phyloP scores from a whole-genome alignment of 2,888 invertebrate genomes.

The Pasiphila rectangulata region DNA sequence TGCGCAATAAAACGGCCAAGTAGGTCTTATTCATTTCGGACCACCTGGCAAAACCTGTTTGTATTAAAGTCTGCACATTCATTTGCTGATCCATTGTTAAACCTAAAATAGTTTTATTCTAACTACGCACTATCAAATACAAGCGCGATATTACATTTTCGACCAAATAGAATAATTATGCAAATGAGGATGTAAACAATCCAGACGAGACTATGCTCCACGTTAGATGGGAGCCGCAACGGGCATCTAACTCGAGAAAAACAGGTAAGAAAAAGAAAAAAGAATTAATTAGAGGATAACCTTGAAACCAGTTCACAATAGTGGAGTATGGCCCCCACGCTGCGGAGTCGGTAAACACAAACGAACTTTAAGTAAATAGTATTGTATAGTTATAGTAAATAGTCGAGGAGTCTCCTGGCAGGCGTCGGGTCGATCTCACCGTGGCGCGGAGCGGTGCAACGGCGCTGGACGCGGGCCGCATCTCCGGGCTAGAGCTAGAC shows the following conservation, averaged over 20 bases:
- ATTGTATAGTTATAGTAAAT: too few relatives aligned
- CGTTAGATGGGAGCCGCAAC: constrained; percentile 8
- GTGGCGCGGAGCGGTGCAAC: constrained; percentile 29
- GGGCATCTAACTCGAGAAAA: constrained; percentile 16
- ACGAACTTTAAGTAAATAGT: too few relatives aligned
- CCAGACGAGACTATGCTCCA: constrained; percentile 21
- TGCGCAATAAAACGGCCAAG: constrained; percentile 31
- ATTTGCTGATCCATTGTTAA: constrained; percentile 34
- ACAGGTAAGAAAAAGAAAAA: constrained; percentile 29
- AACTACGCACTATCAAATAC: constrained; percentile 27
- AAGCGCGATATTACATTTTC: constrained; percentile 17
- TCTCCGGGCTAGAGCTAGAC: constrained; percentile 60
- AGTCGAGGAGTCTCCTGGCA: constrained; percentile 12
- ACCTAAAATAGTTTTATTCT: constrained; percentile 31
- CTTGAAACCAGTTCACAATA: constrained; percentile 35
- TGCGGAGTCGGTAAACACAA: constrained; percentile 31
- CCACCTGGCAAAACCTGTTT: constrained; percentile 37
- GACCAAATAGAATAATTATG: constrained; percentile 32
- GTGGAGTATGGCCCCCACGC: constrained; percentile 32
- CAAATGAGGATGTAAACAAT: constrained; percentile 29
- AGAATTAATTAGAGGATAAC: constrained; percentile 34
- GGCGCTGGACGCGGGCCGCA: constrained; percentile 37
- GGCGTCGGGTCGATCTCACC: constrained; percentile 30
- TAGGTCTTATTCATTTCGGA: constrained; percentile 31
- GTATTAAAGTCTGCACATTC: constrained; percentile 32